phyloP scores from a whole-genome alignment of 2,888 invertebrate genomes.

The Rotaria socialis region DNA sequence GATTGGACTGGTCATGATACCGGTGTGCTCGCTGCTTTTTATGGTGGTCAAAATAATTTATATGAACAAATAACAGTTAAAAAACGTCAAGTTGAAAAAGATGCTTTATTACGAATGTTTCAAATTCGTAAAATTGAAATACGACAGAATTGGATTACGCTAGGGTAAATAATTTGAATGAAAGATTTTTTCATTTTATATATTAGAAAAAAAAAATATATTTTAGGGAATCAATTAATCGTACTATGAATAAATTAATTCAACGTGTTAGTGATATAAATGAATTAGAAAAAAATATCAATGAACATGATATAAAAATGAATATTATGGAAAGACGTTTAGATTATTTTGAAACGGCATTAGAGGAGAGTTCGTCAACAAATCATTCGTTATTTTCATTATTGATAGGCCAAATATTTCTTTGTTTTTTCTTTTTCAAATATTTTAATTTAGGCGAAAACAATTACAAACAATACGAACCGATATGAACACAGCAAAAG shows the following conservation, averaged over 20 bases:
- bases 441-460: background rate
- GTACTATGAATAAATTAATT: background rate
- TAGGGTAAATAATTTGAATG: constrained; percentile 7
- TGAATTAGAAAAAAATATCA: background rate
- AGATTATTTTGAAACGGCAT: background rate
- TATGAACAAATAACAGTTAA: background rate
- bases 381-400: background rate
- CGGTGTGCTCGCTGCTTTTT: constrained; percentile 43
- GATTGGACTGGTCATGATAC: constrained; percentile 73
- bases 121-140: background rate
- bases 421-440: background rate
- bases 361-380: background rate
- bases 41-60: constrained; percentile 32
- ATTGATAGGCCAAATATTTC: background rate
- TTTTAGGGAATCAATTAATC: background rate
- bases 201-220: too few relatives aligned
- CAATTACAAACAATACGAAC: background rate
- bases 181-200: too few relatives aligned
- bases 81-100: constrained; percentile 31
- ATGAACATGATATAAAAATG: background rate
- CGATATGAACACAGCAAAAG: background rate
- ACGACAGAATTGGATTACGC: background rate
- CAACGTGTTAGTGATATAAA: constrained; percentile 1
- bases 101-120: constrained; percentile 24
- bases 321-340: background rate